Conservation (phyloP, 2,113 vertebrate genomes). For the Nymphicus hollandicus region DNA sequence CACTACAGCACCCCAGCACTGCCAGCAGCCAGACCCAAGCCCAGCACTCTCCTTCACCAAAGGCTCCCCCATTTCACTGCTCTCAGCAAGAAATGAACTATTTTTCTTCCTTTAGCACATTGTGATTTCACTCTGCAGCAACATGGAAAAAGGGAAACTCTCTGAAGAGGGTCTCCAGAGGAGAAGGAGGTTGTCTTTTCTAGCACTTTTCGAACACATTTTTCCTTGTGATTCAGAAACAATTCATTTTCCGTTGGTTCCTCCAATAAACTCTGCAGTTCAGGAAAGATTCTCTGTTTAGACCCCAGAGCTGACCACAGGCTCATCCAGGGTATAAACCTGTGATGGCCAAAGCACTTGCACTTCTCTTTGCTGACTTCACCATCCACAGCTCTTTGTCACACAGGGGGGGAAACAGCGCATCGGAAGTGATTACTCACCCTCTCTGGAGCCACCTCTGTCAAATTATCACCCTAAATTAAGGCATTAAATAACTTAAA, state of each 20-base stretch:
- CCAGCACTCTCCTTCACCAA: background rate
- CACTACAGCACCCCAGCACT: background rate
- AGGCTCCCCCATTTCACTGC: background rate
- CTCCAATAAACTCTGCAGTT: background rate
- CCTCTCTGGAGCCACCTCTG: background rate
- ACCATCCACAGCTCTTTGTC: background rate
- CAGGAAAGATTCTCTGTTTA: background rate
- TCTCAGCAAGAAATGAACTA: background rate
- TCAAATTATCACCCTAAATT: background rate
- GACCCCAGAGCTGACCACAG: rapidly evolving
- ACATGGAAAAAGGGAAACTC: background rate
- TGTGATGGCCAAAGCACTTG: background rate
- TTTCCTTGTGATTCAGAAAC: background rate
- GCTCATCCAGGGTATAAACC: background rate
- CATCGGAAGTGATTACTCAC: background rate
- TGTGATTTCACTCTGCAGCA: background rate
- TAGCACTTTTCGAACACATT: background rate
- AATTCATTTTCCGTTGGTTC: background rate
- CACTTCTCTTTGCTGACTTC: background rate
- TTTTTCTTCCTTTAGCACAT: background rate
- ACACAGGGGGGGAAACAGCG: rapidly evolving
- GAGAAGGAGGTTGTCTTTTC: background rate
- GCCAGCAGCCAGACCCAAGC: background rate
- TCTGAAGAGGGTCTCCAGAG: background rate
- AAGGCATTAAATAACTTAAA: background rate